Conservation (phyloP, 2,113 vertebrate species). For the Ginglymostoma cirratum region DNA sequence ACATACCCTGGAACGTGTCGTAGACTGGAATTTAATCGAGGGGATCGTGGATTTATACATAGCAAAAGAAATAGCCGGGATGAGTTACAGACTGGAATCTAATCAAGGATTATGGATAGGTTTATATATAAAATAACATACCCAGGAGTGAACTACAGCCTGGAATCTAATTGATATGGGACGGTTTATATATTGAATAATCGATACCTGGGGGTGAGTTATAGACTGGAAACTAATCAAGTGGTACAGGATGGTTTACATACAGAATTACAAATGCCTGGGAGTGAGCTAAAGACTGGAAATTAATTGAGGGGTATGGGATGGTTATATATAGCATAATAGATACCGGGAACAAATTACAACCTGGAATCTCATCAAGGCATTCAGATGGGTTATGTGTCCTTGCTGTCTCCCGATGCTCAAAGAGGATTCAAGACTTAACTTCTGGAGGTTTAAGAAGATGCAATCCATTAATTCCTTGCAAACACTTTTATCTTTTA, state of each 20-base stretch:
- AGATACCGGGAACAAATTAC: background rate
- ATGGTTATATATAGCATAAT: background rate
- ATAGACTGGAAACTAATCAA: background rate
- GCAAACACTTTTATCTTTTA: background rate
- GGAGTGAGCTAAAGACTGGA: background rate
- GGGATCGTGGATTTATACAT: too few relatives aligned
- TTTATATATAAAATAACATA: too few relatives aligned
- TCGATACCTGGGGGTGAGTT: background rate
- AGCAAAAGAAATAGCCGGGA: too few relatives aligned
- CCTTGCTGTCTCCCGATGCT: background rate
- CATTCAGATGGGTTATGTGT: background rate
- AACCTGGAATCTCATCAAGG: background rate
- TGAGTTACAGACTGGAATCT: too few relatives aligned
- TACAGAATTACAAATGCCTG: background rate
- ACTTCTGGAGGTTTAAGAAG: background rate
- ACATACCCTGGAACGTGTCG: too few relatives aligned
- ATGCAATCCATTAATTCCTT: background rate
- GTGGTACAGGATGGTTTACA: background rate
- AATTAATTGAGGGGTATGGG: background rate
- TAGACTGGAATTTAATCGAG: too few relatives aligned
- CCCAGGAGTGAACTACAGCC: too few relatives aligned
- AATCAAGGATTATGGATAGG: too few relatives aligned
- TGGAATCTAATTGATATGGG: background rate
- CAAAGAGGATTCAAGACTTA: background rate
- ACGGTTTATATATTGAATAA: background rate